phyloP scores from a whole-genome alignment of 2,113 vertebrate species.

The Myotis davidii region DNA sequence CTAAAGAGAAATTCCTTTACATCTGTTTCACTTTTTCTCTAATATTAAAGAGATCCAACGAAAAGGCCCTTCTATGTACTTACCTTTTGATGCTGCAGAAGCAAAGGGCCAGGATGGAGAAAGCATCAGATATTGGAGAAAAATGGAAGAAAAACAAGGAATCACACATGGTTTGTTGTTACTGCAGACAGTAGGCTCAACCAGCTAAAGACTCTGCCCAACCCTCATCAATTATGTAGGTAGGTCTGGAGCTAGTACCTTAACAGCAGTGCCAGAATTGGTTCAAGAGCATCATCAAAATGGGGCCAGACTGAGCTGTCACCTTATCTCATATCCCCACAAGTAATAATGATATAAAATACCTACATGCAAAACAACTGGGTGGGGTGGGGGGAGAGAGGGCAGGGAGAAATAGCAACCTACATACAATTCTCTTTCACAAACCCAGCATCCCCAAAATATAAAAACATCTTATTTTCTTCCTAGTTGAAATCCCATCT shows the following conservation, averaged over 20 bases:
- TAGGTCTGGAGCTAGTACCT: neutral
- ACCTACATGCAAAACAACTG: neutral
- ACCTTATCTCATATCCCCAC: neutral
- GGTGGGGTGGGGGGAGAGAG: neutral
- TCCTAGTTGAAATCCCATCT: neutral
- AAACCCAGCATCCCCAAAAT: neutral
- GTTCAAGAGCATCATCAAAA: neutral
- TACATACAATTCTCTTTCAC: neutral
- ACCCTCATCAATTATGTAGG: neutral
- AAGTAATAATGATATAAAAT: constrained; percentile 15
- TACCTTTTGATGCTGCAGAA: constrained; percentile 83
- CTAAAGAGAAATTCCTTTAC: constrained; percentile 28
- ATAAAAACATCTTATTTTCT: constrained; percentile 15
- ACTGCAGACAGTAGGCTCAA: neutral
- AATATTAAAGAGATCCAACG: neutral
- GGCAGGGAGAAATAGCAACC: neutral
- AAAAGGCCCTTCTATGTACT: constrained; percentile 65
- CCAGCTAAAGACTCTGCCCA: neutral
- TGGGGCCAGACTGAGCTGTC: neutral
- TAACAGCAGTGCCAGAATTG: neutral
- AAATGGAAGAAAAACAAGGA: constrained; percentile 57
- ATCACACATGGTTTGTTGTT: constrained; percentile 38
- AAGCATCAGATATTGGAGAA: constrained; percentile 49
- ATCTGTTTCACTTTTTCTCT: constrained; percentile 7
- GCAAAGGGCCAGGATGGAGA: neutral